Evolutionary conservation across 2,888 invertebrate genomes (phyloP).

Genomic region (Hydrotaea cyrtoneurina): DNA sequence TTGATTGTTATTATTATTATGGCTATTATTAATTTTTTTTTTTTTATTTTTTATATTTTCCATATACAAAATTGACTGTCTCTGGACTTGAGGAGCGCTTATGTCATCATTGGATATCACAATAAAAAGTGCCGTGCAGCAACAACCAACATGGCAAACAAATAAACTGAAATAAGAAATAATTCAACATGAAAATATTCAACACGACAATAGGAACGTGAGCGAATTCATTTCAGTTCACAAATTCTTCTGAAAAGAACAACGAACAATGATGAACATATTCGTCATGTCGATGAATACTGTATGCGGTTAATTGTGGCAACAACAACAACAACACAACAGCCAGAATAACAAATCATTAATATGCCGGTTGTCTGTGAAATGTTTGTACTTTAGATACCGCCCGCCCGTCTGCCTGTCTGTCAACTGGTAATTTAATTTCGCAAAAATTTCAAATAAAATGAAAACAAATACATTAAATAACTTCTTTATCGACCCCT

Average conservation of each 20-base stretch:
- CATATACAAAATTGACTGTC: constrained; percentile 31
- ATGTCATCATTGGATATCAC: constrained; percentile 59
- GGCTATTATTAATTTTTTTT: background rate
- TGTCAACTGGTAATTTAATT: too few relatives aligned
- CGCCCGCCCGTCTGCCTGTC: too few relatives aligned
- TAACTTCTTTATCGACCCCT: too few relatives aligned
- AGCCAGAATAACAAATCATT: too few relatives aligned
- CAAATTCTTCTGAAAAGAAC: background rate
- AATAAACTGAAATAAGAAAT: background rate
- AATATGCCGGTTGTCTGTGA: too few relatives aligned
- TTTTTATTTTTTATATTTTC: constrained; percentile 12
- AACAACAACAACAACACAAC: too few relatives aligned
- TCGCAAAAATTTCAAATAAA: too few relatives aligned
- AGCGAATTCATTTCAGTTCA: background rate
- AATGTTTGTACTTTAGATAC: too few relatives aligned
- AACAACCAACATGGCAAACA: background rate
- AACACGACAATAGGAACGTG: background rate
- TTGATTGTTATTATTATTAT: constrained; percentile 2
- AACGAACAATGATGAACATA: background rate
- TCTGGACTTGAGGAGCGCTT: constrained; percentile 30
- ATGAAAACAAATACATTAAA: too few relatives aligned
- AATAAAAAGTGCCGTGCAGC: background rate
- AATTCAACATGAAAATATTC: background rate
- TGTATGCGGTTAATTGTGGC: background rate
- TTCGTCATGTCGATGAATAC: background rate